A percentile compares a stretch with the other conserved stretches of the same genome.
phyloP scores from a whole-genome alignment of 2,797 vertebrate species.

The Lycodopsis pacificus region DNA sequence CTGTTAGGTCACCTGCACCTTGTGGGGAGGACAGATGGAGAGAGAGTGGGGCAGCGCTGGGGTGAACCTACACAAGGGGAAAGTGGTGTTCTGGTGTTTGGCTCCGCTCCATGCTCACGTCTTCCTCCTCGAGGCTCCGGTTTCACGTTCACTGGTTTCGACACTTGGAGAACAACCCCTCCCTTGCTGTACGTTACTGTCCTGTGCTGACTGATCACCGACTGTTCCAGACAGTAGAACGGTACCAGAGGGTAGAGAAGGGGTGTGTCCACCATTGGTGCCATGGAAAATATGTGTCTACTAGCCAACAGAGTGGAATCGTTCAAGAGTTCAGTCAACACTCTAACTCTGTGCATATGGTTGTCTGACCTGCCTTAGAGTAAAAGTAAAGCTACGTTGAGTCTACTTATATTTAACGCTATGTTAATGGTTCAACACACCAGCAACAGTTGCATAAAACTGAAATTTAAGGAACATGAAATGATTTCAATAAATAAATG shows the following conservation, averaged over 20 bases:
- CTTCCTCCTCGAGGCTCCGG: background rate
- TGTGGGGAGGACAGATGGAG: slow-evolving; percentile 13
- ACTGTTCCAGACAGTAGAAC: background rate
- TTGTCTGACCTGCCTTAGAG: background rate
- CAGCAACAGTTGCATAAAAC: no score
- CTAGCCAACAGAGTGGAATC: background rate
- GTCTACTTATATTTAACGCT: no score
- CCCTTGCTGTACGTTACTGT: background rate
- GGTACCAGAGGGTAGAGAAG: background rate
- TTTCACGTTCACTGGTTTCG: background rate
- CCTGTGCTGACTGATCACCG: background rate
- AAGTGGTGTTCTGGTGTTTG: background rate
- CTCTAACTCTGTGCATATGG: background rate
- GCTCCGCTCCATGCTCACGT: background rate
- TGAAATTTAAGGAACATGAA: background rate
- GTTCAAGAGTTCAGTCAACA: background rate
- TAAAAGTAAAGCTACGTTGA: no score
- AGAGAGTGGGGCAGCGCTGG: slow-evolving; percentile 12
- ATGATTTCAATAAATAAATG: background rate
- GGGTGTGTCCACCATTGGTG: background rate
- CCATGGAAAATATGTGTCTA: background rate
- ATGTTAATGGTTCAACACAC: no score
- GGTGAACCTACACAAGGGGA: slow-evolving; percentile 12
- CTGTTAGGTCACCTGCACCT: slow-evolving; percentile 17
- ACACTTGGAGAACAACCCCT: background rate